phyloP scores from a whole-genome alignment of 2,888 invertebrate genomes.

The Ypsolopha scabrella region DNA sequence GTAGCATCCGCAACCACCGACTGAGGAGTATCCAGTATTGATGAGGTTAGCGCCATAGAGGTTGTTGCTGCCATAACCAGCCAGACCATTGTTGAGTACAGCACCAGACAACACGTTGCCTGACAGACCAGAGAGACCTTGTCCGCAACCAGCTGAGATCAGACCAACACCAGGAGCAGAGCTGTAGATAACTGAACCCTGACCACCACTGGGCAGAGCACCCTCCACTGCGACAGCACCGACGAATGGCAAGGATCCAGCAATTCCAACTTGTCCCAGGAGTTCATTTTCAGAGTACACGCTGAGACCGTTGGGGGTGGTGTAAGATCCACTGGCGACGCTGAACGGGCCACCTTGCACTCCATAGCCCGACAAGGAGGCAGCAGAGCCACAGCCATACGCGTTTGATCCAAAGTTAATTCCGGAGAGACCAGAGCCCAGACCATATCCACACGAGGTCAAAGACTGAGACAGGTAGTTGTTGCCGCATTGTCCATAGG shows the following conservation, averaged over 20 bases:
- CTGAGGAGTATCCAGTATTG: too few species aligned
- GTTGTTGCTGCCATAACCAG: background rate
- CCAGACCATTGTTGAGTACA: background rate
- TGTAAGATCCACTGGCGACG: conserved; percentile 24
- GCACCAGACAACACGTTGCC: background rate
- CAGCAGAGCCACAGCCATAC: too few species aligned
- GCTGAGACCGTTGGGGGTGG: conserved; percentile 25
- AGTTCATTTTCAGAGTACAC: conserved; percentile 23
- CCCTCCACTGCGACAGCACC: conserved; percentile 23
- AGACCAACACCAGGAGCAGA: background rate
- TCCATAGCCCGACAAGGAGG: too few species aligned
- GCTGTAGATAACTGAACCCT: background rate
- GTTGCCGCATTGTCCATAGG: too few species aligned
- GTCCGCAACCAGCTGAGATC: background rate
- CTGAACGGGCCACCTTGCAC: conserved; percentile 21
- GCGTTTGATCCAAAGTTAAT: too few species aligned
- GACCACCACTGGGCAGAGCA: background rate
- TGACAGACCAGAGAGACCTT: background rate
- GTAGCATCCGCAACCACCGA: too few species aligned
- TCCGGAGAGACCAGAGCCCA: too few species aligned
- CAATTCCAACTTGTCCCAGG: conserved; percentile 12
- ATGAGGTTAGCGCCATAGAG: too few species aligned
- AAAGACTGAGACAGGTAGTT: too few species aligned
- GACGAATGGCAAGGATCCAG: conserved; percentile 14
- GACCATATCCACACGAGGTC: too few species aligned